Base-by-base conservation (phyloP, 2,113 vertebrate species). In the Callipepla californica region DNA sequence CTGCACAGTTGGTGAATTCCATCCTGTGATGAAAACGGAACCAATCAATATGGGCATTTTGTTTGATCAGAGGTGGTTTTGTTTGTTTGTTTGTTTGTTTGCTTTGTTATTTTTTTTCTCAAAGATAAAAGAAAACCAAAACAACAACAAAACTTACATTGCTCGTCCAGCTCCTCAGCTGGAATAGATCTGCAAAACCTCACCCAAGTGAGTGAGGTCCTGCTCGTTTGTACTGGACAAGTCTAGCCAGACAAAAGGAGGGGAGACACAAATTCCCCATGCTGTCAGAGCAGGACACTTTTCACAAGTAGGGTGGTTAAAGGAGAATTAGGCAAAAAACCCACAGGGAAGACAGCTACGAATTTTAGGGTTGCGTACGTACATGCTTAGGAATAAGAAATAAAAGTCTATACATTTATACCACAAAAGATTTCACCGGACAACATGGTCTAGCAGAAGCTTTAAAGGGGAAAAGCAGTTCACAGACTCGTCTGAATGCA, bases 401-500 rank as follows among this genome's bases (percentile, higher is more conserved):
- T 91, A 67, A 84, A 93, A 83, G 86, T 79, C 88, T 22, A 92
- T 57, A 93, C 89, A 80, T 92, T 94, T 91, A 76, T 89, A 58
- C 47, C 76, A 96, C 84, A 97, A 93, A 97, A 85, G 90, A 87
- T 92, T 95, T 97, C 89, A 36, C 82, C 86, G 89, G 75, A 74
- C 83, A 85, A 80, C 88, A 72, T 80, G 87, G 92, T 95, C 92
- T 83, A 89, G 85, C 89, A 96, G 90, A 90, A 82, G 96, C 94
- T 96, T 97, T 96, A 95, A 96, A 97, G 90, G 95, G 83, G 92
- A 92, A 96, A 96, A 95, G 91, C 93, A 92, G 80, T 94, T 96
- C 97, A 97, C 96, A 97, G 95, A 94, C 94, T 97, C 92, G 38
- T 96, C 94, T 96, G 86, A 97, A 95, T 95, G 86, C 91, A 96